Evolutionary conservation across 2,888 invertebrate genomes (phyloP), one percentile per base, ranked within the genome.

Genomic region (Taphrorychus bicolor): DNA sequence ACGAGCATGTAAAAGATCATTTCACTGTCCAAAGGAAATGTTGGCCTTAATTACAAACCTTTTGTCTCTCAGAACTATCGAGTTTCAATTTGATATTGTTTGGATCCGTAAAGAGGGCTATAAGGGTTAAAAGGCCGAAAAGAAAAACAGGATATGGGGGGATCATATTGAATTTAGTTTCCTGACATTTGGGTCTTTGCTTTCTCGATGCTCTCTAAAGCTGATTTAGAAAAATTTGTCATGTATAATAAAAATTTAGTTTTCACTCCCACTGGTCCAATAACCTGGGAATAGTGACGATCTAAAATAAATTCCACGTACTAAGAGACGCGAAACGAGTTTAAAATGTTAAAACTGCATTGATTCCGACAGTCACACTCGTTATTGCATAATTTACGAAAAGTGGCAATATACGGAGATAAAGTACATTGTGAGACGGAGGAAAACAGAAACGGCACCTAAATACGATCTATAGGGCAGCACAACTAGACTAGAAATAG

Each of bases 341-440:
- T 69, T 64, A 59, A 68, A 62, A 63, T 68, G 62, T 62, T 63
- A 63, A 69, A 56, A 51, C 40, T 59, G 59, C 64, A 69, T 64
- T 69, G 69, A 69, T 69, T 69, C 64, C 63, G 60, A 59, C 64
- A 64, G 63, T 64, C 64, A 64, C 69, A 54, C 59, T 49, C 56
- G 60, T 69, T 63, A 69, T 64, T 69, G 64, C 69, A 64, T 64
- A 69, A 63, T 68, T 68, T 68, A 68, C 63, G 63, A 63, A 68
- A 68, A 62, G 64, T 56, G 57, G 59, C 63, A 69, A 64, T 69
- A 59, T 59, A 63, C 41, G 49, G 49, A 69, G 60, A 69, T 64
- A 69, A 69, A 64, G 59, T 52, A 64, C 57, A 52, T 57, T 62
- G 53, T 54, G 49, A 62, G 62, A 62, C 59, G 48, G n/a, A 24